Percentiles rank a stretch among this genome's conserved stretches.
These are phyloP conservation scores for Chromobotia macracanthus DNA, from an alignment of 2,797 vertebrate genomes.

Conservation along the genomic window DNA sequence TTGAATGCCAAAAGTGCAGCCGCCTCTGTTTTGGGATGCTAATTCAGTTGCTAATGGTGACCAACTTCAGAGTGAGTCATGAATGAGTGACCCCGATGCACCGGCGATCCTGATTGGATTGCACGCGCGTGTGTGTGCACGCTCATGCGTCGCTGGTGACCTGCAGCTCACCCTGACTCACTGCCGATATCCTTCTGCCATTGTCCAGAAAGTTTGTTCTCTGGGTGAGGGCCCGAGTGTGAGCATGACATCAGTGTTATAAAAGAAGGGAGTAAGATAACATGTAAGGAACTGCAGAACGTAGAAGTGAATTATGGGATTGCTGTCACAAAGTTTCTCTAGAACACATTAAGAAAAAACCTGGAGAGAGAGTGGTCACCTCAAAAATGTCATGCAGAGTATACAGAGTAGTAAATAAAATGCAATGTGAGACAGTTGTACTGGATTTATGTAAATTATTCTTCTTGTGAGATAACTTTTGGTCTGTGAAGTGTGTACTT, in stretches of 20 bases:
- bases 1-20: slow-evolving; percentile 13
- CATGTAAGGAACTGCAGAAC: not conserved
- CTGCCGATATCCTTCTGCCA: slow-evolving; percentile 26
- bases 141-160: slow-evolving; percentile 14
- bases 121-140: not conserved
- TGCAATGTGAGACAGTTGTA: not conserved
- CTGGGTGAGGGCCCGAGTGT: slow-evolving; percentile 46
- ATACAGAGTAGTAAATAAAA: not conserved
- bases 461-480: not conserved
- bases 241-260: slow-evolving; percentile 32
- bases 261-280: slow-evolving; percentile 39
- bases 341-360: not conserved
- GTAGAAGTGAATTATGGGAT: not conserved
- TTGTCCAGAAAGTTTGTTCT: slow-evolving; percentile 55
- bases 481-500: no score
- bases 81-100: slow-evolving; percentile 43
- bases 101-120: slow-evolving; percentile 30
- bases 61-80: slow-evolving; percentile 29
- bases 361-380: no score
- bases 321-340: not conserved
- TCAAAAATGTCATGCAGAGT: not conserved
- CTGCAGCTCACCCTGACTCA: slow-evolving; percentile 43
- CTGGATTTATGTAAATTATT: not conserved
- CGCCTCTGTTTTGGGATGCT: slow-evolving; percentile 36
- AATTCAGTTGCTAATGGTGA: slow-evolving; percentile 52